phyloP scores from a whole-genome alignment of 2,888 invertebrate species.

The Apodemia zela region DNA sequence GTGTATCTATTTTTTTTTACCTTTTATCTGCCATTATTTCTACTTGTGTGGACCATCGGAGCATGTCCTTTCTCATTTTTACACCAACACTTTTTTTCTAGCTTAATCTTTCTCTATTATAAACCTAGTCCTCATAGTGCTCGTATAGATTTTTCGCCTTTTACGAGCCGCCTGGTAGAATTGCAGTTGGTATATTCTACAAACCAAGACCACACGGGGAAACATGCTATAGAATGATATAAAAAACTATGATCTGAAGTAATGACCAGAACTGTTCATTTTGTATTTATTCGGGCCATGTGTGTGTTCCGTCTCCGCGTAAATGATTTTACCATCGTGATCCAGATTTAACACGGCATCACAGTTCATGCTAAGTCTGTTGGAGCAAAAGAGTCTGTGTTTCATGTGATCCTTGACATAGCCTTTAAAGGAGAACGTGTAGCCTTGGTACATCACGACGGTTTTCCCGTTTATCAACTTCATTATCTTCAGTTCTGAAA shows the following conservation, averaged over 20 bases:
- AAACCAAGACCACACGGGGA: too few relatives aligned
- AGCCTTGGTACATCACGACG: constrained; percentile 24
- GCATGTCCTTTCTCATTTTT: too few relatives aligned
- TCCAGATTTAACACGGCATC: constrained; percentile 32
- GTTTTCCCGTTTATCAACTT: constrained; percentile 25
- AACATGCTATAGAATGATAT: too few relatives aligned
- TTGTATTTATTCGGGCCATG: constrained; percentile 14
- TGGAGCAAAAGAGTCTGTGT: constrained; percentile 31
- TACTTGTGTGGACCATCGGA: too few relatives aligned
- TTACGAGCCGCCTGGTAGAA: too few relatives aligned
- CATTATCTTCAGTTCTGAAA: constrained; percentile 26
- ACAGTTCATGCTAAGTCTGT: constrained; percentile 27
- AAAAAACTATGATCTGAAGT: constrained; percentile 17
- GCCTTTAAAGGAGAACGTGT: constrained; percentile 36
- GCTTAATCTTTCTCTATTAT: too few relatives aligned
- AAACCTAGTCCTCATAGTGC: too few relatives aligned
- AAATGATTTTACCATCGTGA: constrained; percentile 25
- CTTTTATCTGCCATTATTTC: too few relatives aligned
- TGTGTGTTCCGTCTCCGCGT: constrained; percentile 19
- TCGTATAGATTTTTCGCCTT: too few relatives aligned
- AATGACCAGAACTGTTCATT: constrained; percentile 20
- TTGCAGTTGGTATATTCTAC: too few relatives aligned
- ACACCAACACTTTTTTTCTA: too few relatives aligned
- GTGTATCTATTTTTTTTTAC: too few relatives aligned
- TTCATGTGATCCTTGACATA: constrained; percentile 23